Conservation (phyloP, 2,113 vertebrate genomes). For the Oreocharis arfaki region DNA sequence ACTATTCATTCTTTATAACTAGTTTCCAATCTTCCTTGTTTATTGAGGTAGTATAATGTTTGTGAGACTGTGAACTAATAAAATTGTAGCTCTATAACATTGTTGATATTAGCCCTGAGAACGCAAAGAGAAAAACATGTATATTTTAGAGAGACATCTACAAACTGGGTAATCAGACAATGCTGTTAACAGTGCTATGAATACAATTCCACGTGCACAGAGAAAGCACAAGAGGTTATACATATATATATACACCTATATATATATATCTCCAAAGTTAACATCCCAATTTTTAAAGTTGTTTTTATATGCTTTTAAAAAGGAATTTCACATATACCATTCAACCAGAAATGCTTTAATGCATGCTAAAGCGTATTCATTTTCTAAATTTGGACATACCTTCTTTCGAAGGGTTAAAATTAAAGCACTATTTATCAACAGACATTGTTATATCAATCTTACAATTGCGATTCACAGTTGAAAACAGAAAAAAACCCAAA, state of each 20-base stretch:
- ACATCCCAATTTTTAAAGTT: not conserved
- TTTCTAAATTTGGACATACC: not conserved
- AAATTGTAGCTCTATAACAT: not conserved
- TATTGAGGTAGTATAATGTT: not conserved
- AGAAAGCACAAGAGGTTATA: accelerated
- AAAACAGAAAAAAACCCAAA: not conserved
- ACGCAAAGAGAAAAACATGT: not conserved
- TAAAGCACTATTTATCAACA: not conserved
- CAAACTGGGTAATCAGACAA: not conserved
- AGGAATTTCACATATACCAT: accelerated
- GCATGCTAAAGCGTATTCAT: accelerated
- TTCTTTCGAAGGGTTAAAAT: not conserved
- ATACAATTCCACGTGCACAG: not conserved
- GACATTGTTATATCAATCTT: not conserved
- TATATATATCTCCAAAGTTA: not conserved
- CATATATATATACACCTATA: no score
- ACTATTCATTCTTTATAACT: not conserved
- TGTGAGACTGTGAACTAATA: not conserved
- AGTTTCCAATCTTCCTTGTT: not conserved
- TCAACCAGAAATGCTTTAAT: not conserved
- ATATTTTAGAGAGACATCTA: not conserved
- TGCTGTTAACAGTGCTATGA: not conserved
- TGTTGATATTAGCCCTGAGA: not conserved
- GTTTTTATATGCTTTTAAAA: not conserved
- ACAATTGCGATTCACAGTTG: not conserved